Evolutionary conservation across 2,113 vertebrate genomes (phyloP).

Genomic region (Isurus oxyrinchus): DNA sequence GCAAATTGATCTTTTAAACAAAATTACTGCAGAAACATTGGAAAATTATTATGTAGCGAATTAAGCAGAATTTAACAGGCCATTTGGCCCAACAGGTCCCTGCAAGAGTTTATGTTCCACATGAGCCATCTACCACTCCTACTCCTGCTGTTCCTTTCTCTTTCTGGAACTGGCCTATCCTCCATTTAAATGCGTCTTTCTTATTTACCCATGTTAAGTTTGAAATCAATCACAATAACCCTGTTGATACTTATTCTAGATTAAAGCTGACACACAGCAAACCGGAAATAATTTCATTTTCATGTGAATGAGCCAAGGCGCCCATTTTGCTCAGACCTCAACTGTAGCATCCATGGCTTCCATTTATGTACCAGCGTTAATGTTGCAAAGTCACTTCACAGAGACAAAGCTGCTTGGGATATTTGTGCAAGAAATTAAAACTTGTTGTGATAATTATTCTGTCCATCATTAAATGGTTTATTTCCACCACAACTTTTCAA

Average conservation of each 20-base stretch:
- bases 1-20: conserved; percentile 6
- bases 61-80: neutral
- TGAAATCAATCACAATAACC: neutral
- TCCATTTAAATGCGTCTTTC: neutral
- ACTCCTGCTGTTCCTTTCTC: neutral
- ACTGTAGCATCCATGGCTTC: neutral
- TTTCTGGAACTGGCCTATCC: neutral
- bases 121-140: neutral
- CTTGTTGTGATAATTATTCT: neutral
- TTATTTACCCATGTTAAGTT: neutral
- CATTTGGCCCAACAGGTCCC: neutral
- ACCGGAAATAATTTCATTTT: neutral
- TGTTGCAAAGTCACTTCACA: neutral
- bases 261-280: neutral
- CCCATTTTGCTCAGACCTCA: neutral
- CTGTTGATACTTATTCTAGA: neutral
- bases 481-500: neutral
- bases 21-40: neutral
- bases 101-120: neutral
- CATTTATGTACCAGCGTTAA: neutral
- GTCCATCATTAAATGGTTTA: neutral
- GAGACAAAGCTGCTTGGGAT: neutral
- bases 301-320: neutral
- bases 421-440: neutral
- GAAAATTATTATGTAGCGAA: neutral